These are phyloP conservation scores for Drosophila niveifrons DNA, from an alignment of 2,888 invertebrate species.

Conservation along the genomic window DNA sequence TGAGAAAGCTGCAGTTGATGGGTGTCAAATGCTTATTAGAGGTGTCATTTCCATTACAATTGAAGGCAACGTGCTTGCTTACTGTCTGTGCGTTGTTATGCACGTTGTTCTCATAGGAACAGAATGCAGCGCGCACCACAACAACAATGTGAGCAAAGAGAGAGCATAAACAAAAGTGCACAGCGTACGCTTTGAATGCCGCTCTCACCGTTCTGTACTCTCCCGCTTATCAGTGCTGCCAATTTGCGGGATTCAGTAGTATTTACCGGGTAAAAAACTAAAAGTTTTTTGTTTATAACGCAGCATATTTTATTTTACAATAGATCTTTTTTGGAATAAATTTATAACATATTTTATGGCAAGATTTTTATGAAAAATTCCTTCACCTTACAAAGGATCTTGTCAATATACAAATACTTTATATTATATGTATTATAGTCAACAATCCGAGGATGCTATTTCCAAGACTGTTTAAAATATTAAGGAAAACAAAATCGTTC, in stretches of 20 bases:
- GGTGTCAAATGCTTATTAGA: conserved; percentile 17
- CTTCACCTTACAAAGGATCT: no score
- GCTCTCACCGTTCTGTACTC: conserved; percentile 47
- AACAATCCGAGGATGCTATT: no score
- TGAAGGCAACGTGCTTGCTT: background rate
- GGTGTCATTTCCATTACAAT: background rate
- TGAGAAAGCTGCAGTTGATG: conserved; percentile 35
- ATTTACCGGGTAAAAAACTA: background rate
- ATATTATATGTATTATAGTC: no score
- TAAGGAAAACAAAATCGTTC: no score
- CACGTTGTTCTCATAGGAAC: conserved; percentile 9
- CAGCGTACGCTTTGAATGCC: conserved; percentile 51
- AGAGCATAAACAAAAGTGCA: conserved; percentile 72
- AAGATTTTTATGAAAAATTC: no score
- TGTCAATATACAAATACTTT: no score
- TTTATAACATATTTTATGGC: no score
- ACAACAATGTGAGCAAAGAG: conserved; percentile 32
- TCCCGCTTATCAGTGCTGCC: conserved; percentile 24
- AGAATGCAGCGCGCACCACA: conserved; percentile 20
- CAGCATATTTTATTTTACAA: no score
- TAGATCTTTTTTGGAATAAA: no score
- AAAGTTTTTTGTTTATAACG: background rate
- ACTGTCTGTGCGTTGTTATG: background rate
- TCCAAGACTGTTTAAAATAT: no score
- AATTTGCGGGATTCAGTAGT: background rate